Evolutionary conservation across 2,888 invertebrate genomes (phyloP).

Genomic region (Laothoe populi): DNA sequence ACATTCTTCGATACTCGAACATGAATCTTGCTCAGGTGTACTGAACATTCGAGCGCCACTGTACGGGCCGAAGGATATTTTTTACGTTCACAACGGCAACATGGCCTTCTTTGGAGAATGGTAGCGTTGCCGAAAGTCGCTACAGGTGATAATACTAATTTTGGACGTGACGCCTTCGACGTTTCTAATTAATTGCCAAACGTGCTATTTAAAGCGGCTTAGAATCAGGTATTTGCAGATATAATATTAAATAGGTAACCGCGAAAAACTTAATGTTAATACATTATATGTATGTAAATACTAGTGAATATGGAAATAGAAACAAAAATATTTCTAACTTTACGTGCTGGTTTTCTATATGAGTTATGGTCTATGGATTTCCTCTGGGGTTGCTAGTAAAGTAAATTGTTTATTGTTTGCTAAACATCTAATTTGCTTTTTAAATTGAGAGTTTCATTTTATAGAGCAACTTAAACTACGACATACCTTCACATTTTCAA

Average conservation of each 20-base stretch:
- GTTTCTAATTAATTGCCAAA: conserved; percentile 32
- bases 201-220: conserved; percentile 24
- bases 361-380: too few species aligned
- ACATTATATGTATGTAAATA: too few species aligned
- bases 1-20: conserved; percentile 5
- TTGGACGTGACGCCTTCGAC: conserved; percentile 34
- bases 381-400: too few species aligned
- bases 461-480: too few species aligned
- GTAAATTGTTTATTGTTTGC: too few species aligned
- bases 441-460: too few species aligned
- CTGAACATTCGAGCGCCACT: conserved; percentile 21
- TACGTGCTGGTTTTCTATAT: too few species aligned
- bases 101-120: conserved; percentile 57
- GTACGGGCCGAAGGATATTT: conserved; percentile 59
- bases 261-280: too few species aligned
- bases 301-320: too few species aligned
- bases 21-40: conserved; percentile 20
- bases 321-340: too few species aligned
- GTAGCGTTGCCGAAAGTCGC: conserved; percentile 46
- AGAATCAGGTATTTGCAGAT: neutral
- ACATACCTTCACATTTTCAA: too few species aligned
- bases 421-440: too few species aligned
- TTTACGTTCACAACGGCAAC: conserved; percentile 55
- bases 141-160: conserved; percentile 52
- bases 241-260: neutral